phyloP scores from a whole-genome alignment of 2,797 vertebrate genomes.

The Tragopan temminckii region DNA sequence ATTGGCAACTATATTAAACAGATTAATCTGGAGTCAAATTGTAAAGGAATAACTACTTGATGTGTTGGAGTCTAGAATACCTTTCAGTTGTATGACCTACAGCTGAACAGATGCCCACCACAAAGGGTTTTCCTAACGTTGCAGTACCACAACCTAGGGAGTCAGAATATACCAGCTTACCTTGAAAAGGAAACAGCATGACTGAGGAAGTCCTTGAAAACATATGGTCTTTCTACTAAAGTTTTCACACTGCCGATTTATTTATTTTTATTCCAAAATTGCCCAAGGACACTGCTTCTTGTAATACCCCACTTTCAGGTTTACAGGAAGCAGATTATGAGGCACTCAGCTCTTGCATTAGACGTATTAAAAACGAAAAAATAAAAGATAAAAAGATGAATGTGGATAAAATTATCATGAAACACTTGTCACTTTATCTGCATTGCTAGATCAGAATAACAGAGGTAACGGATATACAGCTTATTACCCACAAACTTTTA shows the following conservation, averaged over 20 bases:
- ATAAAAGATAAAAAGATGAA: not conserved
- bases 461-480: not conserved
- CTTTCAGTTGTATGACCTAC: constrained; percentile 60
- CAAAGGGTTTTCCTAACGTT: constrained; percentile 63
- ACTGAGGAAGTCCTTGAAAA: constrained; percentile 77
- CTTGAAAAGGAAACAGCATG: constrained; percentile 54
- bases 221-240: constrained; percentile 67
- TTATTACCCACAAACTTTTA: not conserved
- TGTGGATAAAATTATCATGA: not conserved
- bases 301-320: not conserved
- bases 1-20: constrained; percentile 27
- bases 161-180: constrained; percentile 24
- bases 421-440: not conserved
- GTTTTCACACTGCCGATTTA: constrained; percentile 47
- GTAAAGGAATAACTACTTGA: constrained; percentile 66
- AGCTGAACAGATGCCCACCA: constrained; percentile 68
- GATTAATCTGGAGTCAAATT: constrained; percentile 18
- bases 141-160: constrained; percentile 56
- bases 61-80: constrained; percentile 45
- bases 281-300: not conserved
- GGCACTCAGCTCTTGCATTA: not conserved
- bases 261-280: constrained; percentile 10
- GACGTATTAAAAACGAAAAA: not conserved
- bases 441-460: not conserved
- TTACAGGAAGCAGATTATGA: not conserved